Evolutionary conservation across 2,113 vertebrate species (phyloP).

Genomic region (Gambusia holbrooki): DNA sequence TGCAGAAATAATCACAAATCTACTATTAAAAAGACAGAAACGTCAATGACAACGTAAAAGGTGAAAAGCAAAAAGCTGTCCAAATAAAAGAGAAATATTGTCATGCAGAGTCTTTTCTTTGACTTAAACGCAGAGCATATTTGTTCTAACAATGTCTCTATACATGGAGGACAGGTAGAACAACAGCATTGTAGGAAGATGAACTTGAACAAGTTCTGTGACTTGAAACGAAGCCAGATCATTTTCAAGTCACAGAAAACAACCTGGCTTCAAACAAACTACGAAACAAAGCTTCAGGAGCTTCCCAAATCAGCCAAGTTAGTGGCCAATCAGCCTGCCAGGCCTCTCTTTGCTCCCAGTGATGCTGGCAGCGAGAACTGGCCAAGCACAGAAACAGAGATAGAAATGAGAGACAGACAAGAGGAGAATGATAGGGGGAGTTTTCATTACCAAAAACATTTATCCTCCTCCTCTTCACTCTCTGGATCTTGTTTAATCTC

Average conservation of each 20-base stretch:
- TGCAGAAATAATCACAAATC: neutral
- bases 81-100: no score
- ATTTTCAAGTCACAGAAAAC: constrained; percentile 64
- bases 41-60: neutral
- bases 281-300: constrained; percentile 67
- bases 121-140: constrained; percentile 8
- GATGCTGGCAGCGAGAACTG: constrained; percentile 57
- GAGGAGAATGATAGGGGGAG: constrained; percentile 47
- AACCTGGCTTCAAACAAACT: constrained; percentile 68
- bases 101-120: neutral
- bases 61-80: no score
- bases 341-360: constrained; percentile 57
- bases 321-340: constrained; percentile 69
- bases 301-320: constrained; percentile 59
- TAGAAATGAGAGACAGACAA: constrained; percentile 34
- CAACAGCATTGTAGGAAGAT: constrained; percentile 34
- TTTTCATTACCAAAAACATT: constrained; percentile 70
- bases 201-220: neutral
- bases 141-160: constrained; percentile 1
- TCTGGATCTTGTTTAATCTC: constrained; percentile 47
- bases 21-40: neutral
- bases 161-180: constrained; percentile 5
- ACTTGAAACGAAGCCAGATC: no score
- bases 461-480: constrained; percentile 38
- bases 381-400: constrained; percentile 55